Evolutionary conservation across 2,113 vertebrate species (phyloP), one percentile per base, ranked within the genome.

Genomic region (Gopherus flavomarginatus): DNA sequence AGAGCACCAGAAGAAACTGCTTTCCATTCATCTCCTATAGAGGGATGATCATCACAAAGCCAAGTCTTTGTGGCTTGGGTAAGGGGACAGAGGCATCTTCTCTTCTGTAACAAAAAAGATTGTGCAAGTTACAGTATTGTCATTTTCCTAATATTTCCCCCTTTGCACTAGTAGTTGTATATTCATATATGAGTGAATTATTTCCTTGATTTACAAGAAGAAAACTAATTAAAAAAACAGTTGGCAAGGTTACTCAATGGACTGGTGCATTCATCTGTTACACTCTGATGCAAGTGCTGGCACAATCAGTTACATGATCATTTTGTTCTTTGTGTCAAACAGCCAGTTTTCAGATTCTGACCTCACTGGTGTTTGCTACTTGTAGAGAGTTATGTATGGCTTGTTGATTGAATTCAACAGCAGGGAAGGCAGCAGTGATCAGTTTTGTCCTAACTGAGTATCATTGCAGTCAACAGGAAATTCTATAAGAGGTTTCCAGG

Each of bases 351-450:
- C 85, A 90, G 88, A 88, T 97, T 94, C 54, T 95, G 79, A 92
- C 83, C 87, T 62, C 94, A 93, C 49, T 87, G 92, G 52, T 92
- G 49, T 92, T 91, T 97, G 91, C 65, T 81, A 81, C 88, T 95
- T 95, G 86, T 22, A 6, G 83, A 87, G 88, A 83, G 89, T 97
- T 97, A 92, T 56, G 82, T 93, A 86, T 89, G 93, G 92, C 54
- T 95, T 96, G 91, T 95, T 97, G 96, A 97, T 97, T 85, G 93
- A 94, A 95, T 90, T 97, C 87, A 98, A 81, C 91, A 97, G 94
- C 96, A 97, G 90, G 85, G 86, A 97, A 97, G 87, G 90, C 92
- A 96, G 69, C 42, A 88, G 91, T 44, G 91, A 97, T 98, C 93
- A 81, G 90, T 92, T 97, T 90, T 96, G 87, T 72, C 88, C 91